phyloP scores from a whole-genome alignment of 2,888 invertebrate genomes.

The Brachypalpus laphriformis region DNA sequence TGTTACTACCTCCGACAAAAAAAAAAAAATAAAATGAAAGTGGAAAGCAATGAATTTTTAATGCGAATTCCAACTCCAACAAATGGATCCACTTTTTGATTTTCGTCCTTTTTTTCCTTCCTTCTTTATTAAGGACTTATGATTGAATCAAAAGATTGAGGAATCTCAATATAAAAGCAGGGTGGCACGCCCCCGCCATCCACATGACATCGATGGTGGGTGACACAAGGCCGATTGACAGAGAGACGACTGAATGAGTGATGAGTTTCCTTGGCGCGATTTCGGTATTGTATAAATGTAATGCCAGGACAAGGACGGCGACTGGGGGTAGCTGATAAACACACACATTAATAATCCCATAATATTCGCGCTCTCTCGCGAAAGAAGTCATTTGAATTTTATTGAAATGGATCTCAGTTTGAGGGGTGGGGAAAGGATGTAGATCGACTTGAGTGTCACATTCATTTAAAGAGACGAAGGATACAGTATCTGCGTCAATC shows the following conservation, averaged over 20 bases:
- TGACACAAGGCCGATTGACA: slow-evolving; percentile 64
- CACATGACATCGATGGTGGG: slow-evolving; percentile 46
- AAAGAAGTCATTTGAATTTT: slow-evolving; percentile 67
- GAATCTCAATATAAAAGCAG: slow-evolving; percentile 65
- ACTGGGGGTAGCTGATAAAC: slow-evolving; percentile 41
- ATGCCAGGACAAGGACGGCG: slow-evolving; percentile 15
- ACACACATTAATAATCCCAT: slow-evolving; percentile 64
- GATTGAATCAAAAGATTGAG: slow-evolving; percentile 74
- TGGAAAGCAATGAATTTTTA: slow-evolving; percentile 72
- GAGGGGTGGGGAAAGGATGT: not conserved
- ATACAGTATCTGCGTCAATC: slow-evolving; percentile 51
- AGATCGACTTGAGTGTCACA: slow-evolving; percentile 21
- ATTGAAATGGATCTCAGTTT: slow-evolving; percentile 51
- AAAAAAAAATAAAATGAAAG: slow-evolving; percentile 30
- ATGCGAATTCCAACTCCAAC: slow-evolving; percentile 70
- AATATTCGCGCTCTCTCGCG: slow-evolving; percentile 27
- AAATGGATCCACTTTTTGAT: slow-evolving; percentile 73
- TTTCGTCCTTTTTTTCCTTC: slow-evolving; percentile 28
- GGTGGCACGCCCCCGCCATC: slow-evolving; percentile 24
- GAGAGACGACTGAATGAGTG: slow-evolving; percentile 60
- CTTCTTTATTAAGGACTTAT: slow-evolving; percentile 72
- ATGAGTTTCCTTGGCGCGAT: slow-evolving; percentile 54
- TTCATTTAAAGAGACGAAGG: slow-evolving; percentile 36
- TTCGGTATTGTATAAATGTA: slow-evolving; percentile 58
- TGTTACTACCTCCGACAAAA: slow-evolving; percentile 17